phyloP scores from a whole-genome alignment of 2,113 vertebrate genomes.

The Saimiri boliviensis region DNA sequence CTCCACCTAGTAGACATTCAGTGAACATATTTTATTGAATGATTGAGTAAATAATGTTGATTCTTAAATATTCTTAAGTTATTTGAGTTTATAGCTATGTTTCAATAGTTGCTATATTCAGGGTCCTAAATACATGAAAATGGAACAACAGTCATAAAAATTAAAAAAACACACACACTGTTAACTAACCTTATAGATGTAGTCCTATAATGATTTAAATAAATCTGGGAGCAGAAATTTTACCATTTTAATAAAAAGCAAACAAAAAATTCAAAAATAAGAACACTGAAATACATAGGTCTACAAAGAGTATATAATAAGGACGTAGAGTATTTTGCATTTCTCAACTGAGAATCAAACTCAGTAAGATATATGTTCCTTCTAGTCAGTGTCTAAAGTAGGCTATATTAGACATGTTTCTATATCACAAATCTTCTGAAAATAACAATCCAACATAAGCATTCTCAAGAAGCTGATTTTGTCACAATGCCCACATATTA shows the following conservation, averaged over 20 bases:
- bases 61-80: neutral
- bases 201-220: neutral
- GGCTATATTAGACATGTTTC: neutral
- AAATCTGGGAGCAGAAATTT: neutral
- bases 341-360: neutral
- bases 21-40: neutral
- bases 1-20: neutral
- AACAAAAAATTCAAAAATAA: neutral
- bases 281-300: neutral
- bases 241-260: neutral
- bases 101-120: neutral
- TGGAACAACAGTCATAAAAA: neutral
- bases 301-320: neutral
- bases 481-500: neutral
- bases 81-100: neutral
- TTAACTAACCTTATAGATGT: neutral
- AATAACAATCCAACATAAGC: constrained; percentile 12
- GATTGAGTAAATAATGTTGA: neutral
- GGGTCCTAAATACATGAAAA: neutral
- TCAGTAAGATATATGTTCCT: neutral
- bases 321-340: neutral
- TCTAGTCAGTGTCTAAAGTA: neutral
- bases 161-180: neutral
- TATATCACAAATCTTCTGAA: neutral
- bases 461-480: constrained; percentile 14